Percentiles rank a stretch among this genome's conserved stretches.
Conservation (phyloP, 2,888 invertebrate genomes). For the Sarcophaga subvicina region DNA sequence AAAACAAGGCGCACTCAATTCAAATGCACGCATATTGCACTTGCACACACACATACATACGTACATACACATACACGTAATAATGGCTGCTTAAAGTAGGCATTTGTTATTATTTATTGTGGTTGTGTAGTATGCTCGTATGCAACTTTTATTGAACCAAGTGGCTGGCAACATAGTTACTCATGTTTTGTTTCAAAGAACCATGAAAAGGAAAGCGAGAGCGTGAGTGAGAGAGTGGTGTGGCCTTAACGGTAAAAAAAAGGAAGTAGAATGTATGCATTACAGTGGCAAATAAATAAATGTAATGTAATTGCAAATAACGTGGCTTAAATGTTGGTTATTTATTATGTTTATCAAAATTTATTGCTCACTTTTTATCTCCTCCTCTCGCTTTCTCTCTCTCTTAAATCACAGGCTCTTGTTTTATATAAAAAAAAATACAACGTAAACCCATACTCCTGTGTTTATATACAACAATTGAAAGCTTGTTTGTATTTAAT, state of each 20-base stretch:
- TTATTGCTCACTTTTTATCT: conserved; percentile 30
- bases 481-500: background rate
- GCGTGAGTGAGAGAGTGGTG: background rate
- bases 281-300: background rate
- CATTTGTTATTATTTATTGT: too few species aligned
- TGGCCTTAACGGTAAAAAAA: background rate
- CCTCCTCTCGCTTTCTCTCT: too few species aligned
- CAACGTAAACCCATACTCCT: background rate
- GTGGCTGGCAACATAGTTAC: too few species aligned
- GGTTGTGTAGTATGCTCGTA: background rate
- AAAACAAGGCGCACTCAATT: background rate
- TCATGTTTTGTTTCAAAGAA: background rate
- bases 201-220: background rate
- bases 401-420: too few species aligned
- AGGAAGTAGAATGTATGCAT: background rate
- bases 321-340: conserved; percentile 35
- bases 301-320: background rate
- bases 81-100: too few species aligned
- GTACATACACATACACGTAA: too few species aligned
- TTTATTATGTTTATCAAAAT: conserved; percentile 49
- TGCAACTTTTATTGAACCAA: background rate
- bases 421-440: background rate
- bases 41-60: too few species aligned
- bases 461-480: background rate
- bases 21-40: background rate